These are phyloP conservation scores for Tetraneura akinire DNA, from an alignment of 1,140 invertebrate genomes.

Conservation along the genomic window DNA sequence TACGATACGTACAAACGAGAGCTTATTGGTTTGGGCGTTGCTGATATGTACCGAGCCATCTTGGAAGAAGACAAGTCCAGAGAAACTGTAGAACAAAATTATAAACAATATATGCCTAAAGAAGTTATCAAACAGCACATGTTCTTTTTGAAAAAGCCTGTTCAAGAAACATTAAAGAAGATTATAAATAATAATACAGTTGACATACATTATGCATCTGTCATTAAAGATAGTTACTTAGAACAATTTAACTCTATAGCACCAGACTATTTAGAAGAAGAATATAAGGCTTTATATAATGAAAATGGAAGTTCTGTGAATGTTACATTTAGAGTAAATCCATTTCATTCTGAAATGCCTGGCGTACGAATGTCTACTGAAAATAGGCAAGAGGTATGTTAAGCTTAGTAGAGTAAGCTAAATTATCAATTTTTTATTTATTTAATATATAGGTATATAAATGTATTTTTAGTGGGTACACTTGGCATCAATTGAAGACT, in stretches of 20 bases:
- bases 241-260: slow-evolving; percentile 75
- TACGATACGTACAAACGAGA: slow-evolving; percentile 74
- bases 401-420: neutral
- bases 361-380: slow-evolving; percentile 67
- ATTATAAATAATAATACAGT: slow-evolving; percentile 58
- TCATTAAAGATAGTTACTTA: slow-evolving; percentile 76
- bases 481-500: slow-evolving; percentile 78
- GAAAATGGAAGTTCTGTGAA: slow-evolving; percentile 65
- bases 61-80: slow-evolving; percentile 68
- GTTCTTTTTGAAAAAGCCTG: slow-evolving; percentile 74
- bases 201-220: slow-evolving; percentile 63
- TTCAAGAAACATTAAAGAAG: slow-evolving; percentile 66
- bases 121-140: slow-evolving; percentile 72
- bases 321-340: slow-evolving; percentile 65
- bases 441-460: too few relatives aligned
- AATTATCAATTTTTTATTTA: neutral
- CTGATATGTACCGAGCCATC: slow-evolving; percentile 81
- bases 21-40: slow-evolving; percentile 77
- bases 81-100: slow-evolving; percentile 72
- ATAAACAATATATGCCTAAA: slow-evolving; percentile 79
- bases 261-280: slow-evolving; percentile 78
- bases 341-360: slow-evolving; percentile 69
- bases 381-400: slow-evolving; percentile 65
- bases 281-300: slow-evolving; percentile 70
- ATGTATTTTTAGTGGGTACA: slow-evolving; percentile 71